Base-by-base conservation (phyloP, 2,113 vertebrate species). In the Aptenodytes forsteri region DNA sequence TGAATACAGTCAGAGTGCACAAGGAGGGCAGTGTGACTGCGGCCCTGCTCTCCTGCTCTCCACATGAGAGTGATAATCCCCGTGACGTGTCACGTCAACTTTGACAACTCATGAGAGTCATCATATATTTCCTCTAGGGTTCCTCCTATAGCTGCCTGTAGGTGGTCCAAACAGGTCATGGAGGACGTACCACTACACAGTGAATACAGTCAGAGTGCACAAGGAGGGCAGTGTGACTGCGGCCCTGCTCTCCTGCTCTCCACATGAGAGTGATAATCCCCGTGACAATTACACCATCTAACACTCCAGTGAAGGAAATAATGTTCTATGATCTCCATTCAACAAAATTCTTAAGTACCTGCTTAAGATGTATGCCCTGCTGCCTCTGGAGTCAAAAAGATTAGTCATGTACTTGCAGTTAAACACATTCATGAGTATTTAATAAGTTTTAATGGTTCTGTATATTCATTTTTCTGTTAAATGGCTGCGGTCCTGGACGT, bases 401-500 rank as follows among this genome's bases (percentile, higher is more conserved):
- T 93, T 62, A 69, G 87, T 96, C 87, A 79, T 30, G 50, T 38
- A 49, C 70, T 91, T 89, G 87, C 84, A 93, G 66, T 87, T 85
- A 87, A 97, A 82, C 73, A 76, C 84, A 47, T 47, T 42, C 73
- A 77, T 62, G 58, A 80, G 77, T 82, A 80, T 93, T 96, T 87
- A 96, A 89, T 81, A 52, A 3, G 9, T 85, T 96, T 93, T 93
- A 96, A 94, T 94, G 84, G 75, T 80, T 58, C 75, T 87, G 49
- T 83, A 25, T 89, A 83, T 91, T 95, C 94, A 97, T 96, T 97
- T 91, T 36, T 90, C 82, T 87, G 75, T 49, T 90, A 96, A 94
- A 97, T 80, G 70, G 62, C 58, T 85, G 78, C 62, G 52, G 78
- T 65, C 66, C 70, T 85, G 76, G 58, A 91, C 0, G 0, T 50